These are phyloP conservation scores for Cheilosia urbana DNA, from an alignment of 2,888 invertebrate species.

Conservation along the genomic window DNA sequence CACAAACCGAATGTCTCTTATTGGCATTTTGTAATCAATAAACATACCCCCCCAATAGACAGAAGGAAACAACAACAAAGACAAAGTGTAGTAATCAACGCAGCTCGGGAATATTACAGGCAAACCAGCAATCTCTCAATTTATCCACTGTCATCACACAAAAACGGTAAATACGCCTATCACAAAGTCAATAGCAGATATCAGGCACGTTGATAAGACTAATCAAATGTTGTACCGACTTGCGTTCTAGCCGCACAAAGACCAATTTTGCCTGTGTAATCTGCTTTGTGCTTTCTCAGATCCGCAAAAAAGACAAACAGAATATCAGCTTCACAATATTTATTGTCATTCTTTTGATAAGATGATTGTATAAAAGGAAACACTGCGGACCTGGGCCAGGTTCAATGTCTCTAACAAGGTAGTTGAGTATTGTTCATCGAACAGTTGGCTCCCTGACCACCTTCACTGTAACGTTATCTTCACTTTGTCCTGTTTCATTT, in stretches of 20 bases:
- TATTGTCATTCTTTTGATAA: conserved; percentile 43
- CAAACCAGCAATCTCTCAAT: conserved; percentile 37
- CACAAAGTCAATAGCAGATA: conserved; percentile 67
- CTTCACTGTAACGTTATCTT: conserved; percentile 44
- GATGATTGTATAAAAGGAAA: conserved; percentile 2
- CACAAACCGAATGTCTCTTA: not conserved
- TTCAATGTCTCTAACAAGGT: conserved; percentile 56
- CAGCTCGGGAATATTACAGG: conserved; percentile 9
- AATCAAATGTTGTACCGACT: conserved; percentile 61
- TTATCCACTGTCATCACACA: conserved; percentile 27
- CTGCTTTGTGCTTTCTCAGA: not conserved
- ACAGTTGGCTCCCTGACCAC: conserved; percentile 47
- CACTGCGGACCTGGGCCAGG: conserved; percentile 21
- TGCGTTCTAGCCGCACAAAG: conserved; percentile 34
- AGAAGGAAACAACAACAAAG: not conserved
- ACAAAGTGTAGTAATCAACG: conserved; percentile 6
- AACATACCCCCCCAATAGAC: not conserved
- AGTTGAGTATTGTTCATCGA: conserved; percentile 39
- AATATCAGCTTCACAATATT: conserved; percentile 14
- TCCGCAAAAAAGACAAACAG: conserved; percentile 8
- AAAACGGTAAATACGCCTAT: conserved; percentile 51
- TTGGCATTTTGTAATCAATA: conserved; percentile 4
- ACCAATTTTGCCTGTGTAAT: conserved; percentile 3
- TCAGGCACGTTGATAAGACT: conserved; percentile 53
- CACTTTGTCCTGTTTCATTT: conserved; percentile 13